Evolutionary conservation across 2,888 invertebrate genomes (phyloP), one percentile per base, ranked within the genome.

Genomic region (Galerucella pusilla): DNA sequence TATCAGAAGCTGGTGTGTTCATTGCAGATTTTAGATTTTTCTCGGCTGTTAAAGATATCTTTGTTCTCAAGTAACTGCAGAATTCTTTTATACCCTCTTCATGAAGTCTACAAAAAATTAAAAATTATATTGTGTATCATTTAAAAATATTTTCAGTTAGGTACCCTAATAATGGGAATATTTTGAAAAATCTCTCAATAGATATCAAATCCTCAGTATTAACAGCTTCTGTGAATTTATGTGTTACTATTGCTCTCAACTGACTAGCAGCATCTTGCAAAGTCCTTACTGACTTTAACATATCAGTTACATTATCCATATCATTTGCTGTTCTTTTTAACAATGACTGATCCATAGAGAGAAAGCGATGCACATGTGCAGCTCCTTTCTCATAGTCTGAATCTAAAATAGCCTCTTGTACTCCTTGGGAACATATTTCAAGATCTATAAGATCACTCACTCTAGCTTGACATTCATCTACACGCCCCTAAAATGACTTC

Each of bases 341-440:
- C 12, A 95, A 89, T 77, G 92, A 92, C 83, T 97, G 96, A 88
- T 98, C 98, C 93, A 98, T 96, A 71, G 94, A 93, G 60, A 98
- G 90, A 88, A 97, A 98, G 61, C 99, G 91, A 81, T 98, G 96
- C 64, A 99, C 95, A 85, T 98, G 98, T 0, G 93, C 96, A 12
- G 99, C 98, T 71, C 98, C 97, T 88, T 96, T 94, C 88, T 99
- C 99, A 88, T 96, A 99, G 87, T 99, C 97, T 88, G 98, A 97
- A 81, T 96, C 95, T 79, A 93, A 92, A 71, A 99, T 93, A 0
- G 99, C 98, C 68, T 95, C 93, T 79, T 97, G 95, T 0, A 99
- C 99, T n/a, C 98, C 99, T 86, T 98, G 96, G 67, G 97, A 97
- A 86, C 99, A 99, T 74, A 97, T 90, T 87, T 98, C 97, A 69